Percentiles rank a stretch among this genome's conserved stretches.
phyloP scores from a whole-genome alignment of 2,113 vertebrate species.

The Ovis canadensis region DNA sequence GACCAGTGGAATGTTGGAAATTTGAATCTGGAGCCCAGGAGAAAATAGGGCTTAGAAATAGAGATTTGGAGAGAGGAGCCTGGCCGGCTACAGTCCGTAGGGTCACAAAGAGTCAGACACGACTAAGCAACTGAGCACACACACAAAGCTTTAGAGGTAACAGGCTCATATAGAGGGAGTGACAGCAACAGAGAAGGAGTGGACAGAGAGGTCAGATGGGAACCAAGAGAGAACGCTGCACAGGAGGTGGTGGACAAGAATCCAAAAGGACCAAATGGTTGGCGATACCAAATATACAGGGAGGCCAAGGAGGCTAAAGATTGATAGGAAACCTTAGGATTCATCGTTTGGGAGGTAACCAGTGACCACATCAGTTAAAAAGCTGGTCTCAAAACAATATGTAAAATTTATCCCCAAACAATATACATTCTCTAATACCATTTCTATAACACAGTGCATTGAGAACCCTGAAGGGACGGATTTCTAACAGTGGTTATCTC shows the following conservation, averaged over 20 bases:
- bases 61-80: not conserved
- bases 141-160: not conserved
- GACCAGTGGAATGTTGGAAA: not conserved
- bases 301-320: not conserved
- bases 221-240: not conserved
- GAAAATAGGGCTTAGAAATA: not conserved
- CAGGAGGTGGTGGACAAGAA: not conserved
- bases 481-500: not conserved
- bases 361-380: not conserved
- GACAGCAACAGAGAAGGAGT: not conserved
- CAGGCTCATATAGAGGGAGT: not conserved
- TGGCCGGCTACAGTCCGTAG: not conserved
- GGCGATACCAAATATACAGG: not conserved
- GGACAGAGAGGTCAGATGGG: not conserved
- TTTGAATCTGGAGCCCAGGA: not conserved
- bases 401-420: not conserved
- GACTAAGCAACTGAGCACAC: not conserved
- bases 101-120: not conserved
- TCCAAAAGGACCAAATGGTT: not conserved
- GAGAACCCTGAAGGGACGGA: not conserved
- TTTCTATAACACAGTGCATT: not conserved
- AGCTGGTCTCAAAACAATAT: slow-evolving; percentile 11
- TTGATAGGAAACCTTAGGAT: not conserved
- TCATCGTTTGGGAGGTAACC: not conserved
- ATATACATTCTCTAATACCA: not conserved